phyloP scores from a whole-genome alignment of 2,113 vertebrate genomes.

The Mustelus asterias region DNA sequence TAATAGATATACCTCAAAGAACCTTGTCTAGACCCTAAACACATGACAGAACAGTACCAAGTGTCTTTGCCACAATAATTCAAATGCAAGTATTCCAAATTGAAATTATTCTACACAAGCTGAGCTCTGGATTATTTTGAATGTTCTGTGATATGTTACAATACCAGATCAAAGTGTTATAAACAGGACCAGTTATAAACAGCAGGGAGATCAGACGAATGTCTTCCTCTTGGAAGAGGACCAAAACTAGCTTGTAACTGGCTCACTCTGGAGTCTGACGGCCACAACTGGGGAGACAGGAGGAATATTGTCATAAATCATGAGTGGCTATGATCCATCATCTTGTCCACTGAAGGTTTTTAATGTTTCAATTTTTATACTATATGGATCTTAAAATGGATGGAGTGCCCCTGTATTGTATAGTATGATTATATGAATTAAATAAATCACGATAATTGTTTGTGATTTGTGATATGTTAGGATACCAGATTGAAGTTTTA shows the following conservation, averaged over 20 bases:
- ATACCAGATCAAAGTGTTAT: not conserved
- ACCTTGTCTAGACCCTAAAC: too few species aligned
- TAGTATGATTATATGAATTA: not conserved
- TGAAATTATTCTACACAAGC: not conserved
- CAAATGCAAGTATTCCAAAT: not conserved
- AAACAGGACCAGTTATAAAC: not conserved
- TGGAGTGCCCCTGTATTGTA: not conserved
- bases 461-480: too few species aligned
- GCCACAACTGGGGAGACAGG: not conserved
- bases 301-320: not conserved
- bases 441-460: not conserved
- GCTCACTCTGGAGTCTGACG: not conserved
- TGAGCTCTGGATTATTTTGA: not conserved
- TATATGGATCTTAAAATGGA: not conserved
- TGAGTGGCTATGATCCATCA: not conserved
- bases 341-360: not conserved
- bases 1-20: too few species aligned
- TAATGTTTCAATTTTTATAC: constrained; percentile 15
- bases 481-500: not conserved
- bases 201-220: not conserved
- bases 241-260: too few species aligned
- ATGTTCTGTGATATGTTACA: not conserved
- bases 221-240: not conserved
- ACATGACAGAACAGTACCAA: not conserved
- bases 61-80: not conserved